Evolutionary conservation across 2,797 vertebrate species (phyloP), one percentile per base, ranked within the genome.

Genomic region (Rhinogobio ventralis): DNA sequence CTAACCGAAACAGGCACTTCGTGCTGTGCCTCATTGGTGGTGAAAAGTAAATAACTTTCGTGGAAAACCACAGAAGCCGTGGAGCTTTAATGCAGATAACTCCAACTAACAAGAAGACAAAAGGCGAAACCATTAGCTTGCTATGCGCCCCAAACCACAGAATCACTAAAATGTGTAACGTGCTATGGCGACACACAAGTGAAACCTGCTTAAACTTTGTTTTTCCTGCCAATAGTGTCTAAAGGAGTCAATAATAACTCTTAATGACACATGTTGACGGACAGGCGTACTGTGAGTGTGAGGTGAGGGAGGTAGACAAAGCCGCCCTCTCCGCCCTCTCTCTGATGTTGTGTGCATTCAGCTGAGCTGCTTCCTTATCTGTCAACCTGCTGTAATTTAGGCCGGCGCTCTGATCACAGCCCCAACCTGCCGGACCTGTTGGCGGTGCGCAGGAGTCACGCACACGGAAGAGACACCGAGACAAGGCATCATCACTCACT

Each of bases 11-110:
- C 88, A 82, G 85, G 84, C 86, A 86, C 85, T 85, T 78, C 3
- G 60, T 78, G 81, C 85, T 85, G 80, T 82, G 77, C 81, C 84
- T 90, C 88, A 86, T 86, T 89, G 88, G 84, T 85, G 85, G 46
- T 87, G 83, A 88, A 89, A 88, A 88, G 86, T 46, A 81, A 88
- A 88, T 87, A 88, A 86, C 84, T 66, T 81, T 39, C 13, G 45
- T 60, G 55, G 42, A 74, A 72, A 73, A 71, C 83, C 74, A 46
- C 57, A 81, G 55, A 81, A 76, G 64, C 45, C 19, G 2, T 13
- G 5, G 62, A 45, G 55, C 25, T 23, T 84, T 85, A 67, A 45
- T 76, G 28, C 67, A 72, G 39, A 20, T 62, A 55, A 62, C 15
- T 53, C 28, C 30, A 45, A 74, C 17, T 17, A 67, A 51, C 36